These are phyloP conservation scores for Grammomys surdaster DNA, from an alignment of 2,113 vertebrate genomes.

Conservation along the genomic window DNA sequence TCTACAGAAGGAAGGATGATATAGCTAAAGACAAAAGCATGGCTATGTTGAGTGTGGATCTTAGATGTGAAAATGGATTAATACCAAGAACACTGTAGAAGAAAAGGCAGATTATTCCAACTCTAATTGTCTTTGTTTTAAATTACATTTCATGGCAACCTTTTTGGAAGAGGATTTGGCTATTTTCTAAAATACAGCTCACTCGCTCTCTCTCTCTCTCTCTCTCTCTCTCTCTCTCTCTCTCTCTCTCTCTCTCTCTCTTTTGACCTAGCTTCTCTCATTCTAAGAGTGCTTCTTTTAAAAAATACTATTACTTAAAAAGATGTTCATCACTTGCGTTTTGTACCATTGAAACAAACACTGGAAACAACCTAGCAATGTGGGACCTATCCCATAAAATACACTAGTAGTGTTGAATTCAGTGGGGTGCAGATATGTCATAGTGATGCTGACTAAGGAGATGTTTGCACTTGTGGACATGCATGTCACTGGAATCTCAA, in stretches of 20 bases:
- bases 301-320: constrained; percentile 44
- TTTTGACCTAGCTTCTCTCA: constrained; percentile 50
- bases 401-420: neutral
- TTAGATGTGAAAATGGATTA: constrained; percentile 32
- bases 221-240: no score
- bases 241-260: no score
- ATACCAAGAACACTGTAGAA: neutral
- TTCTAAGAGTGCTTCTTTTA: constrained; percentile 22
- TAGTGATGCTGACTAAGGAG: neutral
- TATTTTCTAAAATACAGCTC: neutral
- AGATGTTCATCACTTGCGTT: neutral
- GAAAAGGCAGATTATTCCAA: neutral
- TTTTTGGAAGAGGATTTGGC: neutral
- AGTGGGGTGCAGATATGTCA: constrained; percentile 16
- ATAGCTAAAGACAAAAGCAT: constrained; percentile 31
- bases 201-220: no score
- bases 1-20: neutral
- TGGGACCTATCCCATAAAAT: constrained; percentile 33
- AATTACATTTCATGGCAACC: constrained; percentile 19
- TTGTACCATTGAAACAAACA: constrained; percentile 45
- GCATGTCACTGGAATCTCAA: neutral
- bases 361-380: constrained; percentile 6
- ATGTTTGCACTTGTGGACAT: constrained; percentile 11
- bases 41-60: neutral
- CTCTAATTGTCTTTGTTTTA: constrained; percentile 44